These are phyloP conservation scores for Galbula dea DNA, from an alignment of 2,113 vertebrate genomes.

Conservation along the genomic window DNA sequence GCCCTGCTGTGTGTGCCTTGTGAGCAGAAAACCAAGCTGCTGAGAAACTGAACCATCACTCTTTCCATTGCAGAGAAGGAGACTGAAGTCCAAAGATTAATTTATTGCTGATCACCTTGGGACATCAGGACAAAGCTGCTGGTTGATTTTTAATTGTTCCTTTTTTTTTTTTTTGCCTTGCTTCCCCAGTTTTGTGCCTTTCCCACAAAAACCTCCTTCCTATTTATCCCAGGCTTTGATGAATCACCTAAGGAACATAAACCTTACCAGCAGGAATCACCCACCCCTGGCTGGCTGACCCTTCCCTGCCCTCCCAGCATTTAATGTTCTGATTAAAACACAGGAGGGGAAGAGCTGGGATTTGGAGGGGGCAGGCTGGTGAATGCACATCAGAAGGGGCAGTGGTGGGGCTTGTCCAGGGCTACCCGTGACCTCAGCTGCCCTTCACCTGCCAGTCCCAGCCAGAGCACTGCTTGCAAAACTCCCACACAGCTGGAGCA, in stretches of 20 bases:
- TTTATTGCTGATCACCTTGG: not conserved
- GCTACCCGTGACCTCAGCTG: not conserved
- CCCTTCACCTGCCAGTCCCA: not conserved
- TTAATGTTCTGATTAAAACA: conserved; percentile 6
- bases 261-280: not conserved
- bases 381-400: not conserved
- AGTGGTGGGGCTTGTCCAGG: not conserved
- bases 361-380: not conserved
- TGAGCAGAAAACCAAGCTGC: not conserved
- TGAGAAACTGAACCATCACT: not conserved
- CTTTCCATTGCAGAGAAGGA: not conserved
- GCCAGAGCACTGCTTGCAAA: not conserved
- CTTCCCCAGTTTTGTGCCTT: not conserved
- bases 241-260: conserved; percentile 49
- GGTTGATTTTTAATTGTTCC: not conserved
- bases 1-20: not conserved
- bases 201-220: conserved; percentile 32
- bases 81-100: not conserved
- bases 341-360: not conserved
- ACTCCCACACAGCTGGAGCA: not conserved
- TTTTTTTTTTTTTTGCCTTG: not conserved
- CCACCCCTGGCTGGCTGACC: conserved; percentile 32
- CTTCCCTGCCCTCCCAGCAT: conserved; percentile 17
- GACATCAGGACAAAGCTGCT: not conserved
- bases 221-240: conserved; percentile 10